A percentile compares a stretch with the other conserved stretches of the same genome.
phyloP scores from a whole-genome alignment of 1,140 invertebrate species.

The Drosophila bocki region DNA sequence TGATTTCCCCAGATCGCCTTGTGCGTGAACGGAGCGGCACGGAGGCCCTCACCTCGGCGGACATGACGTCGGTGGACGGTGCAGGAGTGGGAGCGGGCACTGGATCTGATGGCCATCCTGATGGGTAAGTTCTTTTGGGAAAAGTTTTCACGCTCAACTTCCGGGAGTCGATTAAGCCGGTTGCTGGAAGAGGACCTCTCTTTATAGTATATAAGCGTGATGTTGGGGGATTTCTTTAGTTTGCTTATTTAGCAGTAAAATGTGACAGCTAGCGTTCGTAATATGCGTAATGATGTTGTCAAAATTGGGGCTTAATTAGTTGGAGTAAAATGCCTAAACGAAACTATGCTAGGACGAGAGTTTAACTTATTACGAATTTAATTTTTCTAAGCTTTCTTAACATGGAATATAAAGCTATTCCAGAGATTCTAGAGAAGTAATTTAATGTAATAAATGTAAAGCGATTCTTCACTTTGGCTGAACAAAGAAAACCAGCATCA shows the following conservation, averaged over 20 bases:
- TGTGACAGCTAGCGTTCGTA: not conserved
- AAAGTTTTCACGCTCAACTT: conserved; percentile 53
- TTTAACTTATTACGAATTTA: too few relatives aligned
- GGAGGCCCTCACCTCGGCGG: conserved; percentile 81
- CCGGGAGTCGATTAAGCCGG: conserved; percentile 2
- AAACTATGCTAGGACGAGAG: too few relatives aligned
- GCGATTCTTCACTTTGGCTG: conserved; percentile 1
- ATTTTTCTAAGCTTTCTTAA: too few relatives aligned
- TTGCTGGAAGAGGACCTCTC: not conserved
- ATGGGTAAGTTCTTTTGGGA: conserved; percentile 66
- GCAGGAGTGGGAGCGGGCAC: conserved; percentile 14
- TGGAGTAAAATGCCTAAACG: too few relatives aligned
- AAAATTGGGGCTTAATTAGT: not conserved
- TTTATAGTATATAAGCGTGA: not conserved
- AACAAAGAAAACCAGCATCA: not conserved
- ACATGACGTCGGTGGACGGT: conserved; percentile 71
- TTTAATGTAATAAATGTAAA: too few relatives aligned
- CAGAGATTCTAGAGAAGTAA: too few relatives aligned
- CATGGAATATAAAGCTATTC: too few relatives aligned
- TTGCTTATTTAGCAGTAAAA: not conserved
- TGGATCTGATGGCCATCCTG: conserved; percentile 50
- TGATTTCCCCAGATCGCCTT: conserved; percentile 64
- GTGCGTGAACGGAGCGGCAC: conserved; percentile 80
- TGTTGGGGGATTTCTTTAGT: not conserved
- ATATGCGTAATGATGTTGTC: not conserved